Evolutionary conservation across 2,113 vertebrate species (phyloP).

Genomic region (Peromyscus californicus): DNA sequence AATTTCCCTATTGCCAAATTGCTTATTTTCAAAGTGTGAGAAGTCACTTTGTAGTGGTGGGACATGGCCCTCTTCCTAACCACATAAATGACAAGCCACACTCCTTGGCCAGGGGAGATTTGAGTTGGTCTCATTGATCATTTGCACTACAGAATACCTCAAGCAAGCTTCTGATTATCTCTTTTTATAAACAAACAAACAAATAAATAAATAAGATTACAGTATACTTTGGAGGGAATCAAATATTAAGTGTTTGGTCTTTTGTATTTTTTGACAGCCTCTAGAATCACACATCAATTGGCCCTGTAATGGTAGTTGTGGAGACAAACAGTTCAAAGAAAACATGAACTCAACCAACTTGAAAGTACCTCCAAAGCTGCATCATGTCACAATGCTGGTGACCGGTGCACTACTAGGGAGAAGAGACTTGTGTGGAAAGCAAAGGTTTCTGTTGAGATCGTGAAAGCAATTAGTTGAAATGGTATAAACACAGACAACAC

Average conservation of each 20-base stretch:
- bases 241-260: constrained; percentile 53
- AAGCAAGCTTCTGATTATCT: constrained; percentile 1
- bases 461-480: neutral
- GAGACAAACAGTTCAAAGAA: constrained; percentile 75
- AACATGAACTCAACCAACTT: constrained; percentile 75
- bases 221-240: neutral
- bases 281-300: constrained; percentile 54
- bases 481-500: neutral
- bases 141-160: constrained; percentile 14
- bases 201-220: constrained; percentile 52
- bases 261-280: constrained; percentile 54
- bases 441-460: neutral
- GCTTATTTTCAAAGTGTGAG: constrained; percentile 71
- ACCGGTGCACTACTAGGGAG: constrained; percentile 56
- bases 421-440: neutral
- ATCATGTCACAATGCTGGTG: constrained; percentile 60
- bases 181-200: constrained; percentile 30
- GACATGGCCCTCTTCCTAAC: neutral
- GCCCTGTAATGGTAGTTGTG: constrained; percentile 61
- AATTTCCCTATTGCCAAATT: constrained; percentile 69
- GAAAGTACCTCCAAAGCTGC: constrained; percentile 78
- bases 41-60: constrained; percentile 55
- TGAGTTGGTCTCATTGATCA: neutral
- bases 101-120: neutral
- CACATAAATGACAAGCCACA: neutral